These are phyloP conservation scores for Andinoacara biseriatus DNA, from an alignment of 2,113 vertebrate genomes.

Conservation along the genomic window DNA sequence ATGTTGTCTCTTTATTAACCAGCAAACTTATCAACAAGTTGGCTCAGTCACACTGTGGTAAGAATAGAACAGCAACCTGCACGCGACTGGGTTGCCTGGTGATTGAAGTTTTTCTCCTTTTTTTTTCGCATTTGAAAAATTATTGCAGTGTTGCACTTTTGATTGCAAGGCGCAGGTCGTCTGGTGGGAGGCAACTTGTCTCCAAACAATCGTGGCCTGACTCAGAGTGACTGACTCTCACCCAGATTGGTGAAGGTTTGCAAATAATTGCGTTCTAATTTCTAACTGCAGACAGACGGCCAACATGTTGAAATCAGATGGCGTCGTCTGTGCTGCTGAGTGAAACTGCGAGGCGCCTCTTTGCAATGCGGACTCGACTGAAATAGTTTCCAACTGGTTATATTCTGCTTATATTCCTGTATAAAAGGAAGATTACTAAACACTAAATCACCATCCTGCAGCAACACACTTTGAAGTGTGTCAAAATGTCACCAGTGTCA, in stretches of 20 bases:
- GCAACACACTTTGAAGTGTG: not conserved
- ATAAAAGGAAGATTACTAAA: not conserved
- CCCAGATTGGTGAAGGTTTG: not conserved
- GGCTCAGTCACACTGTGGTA: not conserved
- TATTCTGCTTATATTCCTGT: not conserved
- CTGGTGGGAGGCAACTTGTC: not conserved
- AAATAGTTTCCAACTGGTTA: not conserved
- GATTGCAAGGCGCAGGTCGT: not conserved
- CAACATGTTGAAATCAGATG: not conserved
- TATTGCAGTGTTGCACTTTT: not conserved
- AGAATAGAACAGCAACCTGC: not conserved
- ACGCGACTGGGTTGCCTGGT: not conserved
- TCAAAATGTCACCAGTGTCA: not conserved
- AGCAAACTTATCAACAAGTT: not conserved
- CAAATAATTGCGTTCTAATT: not conserved
- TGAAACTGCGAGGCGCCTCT: accelerated
- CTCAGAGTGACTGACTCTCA: not conserved
- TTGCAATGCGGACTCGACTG: not conserved
- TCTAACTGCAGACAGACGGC: not conserved
- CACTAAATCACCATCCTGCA: not conserved
- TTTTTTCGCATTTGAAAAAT: not conserved
- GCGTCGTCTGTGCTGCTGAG: not conserved
- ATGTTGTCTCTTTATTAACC: too few species aligned
- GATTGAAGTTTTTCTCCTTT: not conserved
- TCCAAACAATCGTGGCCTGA: not conserved